Evolutionary conservation across 2,888 invertebrate species (phyloP), one percentile per base, ranked within the genome.

Genomic region (Hypselothyrea guttata): DNA sequence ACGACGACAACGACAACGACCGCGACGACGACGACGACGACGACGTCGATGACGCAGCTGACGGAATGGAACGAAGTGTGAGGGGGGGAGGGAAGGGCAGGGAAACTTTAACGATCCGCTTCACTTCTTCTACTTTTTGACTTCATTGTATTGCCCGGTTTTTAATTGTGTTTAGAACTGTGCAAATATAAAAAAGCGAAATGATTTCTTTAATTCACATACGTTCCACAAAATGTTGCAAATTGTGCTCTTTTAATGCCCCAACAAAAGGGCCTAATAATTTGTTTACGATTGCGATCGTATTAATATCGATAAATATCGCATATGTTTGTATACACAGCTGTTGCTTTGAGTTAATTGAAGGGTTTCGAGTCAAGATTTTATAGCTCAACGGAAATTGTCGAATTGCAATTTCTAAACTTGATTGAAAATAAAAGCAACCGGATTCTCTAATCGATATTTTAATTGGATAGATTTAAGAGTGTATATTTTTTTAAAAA

Each of bases 81-180:
- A 9, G 9, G n/a, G 1, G 7, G 30, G 7, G 56, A 56, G 44
- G 46, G 41, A n/a, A n/a, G n/a, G n/a, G n/a, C n/a, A n/a, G 40
- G 59, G 46, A 37, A 47, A 70, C 40, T 72, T 77, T 82, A 82
- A 77, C 79, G 77, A 82, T 78, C 71, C 74, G 79, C 62, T 66
- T 65, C 60, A 70, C 60, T 63, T 71, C 64, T 48, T 38, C 38
- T 18, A 18, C 38, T 38, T 64, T 46, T 46, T 44, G 38, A 49
- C 55, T 54, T 58, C 57, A 55, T 61, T 73, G 68, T 73, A 2
- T 1, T 47, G 56, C 59, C 49, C 47, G 51, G 58, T 15, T 58
- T 68, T 66, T 75, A 72, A 75, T 75, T 79, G 62, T 79, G 71
- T 71, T 75, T 75, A 76, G 76, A 79, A 76, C 47, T 58, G 65